Evolutionary conservation across 92 coral and sea anemone genomes (phyloP).

Genomic region (Porites cylindrica): DNA sequence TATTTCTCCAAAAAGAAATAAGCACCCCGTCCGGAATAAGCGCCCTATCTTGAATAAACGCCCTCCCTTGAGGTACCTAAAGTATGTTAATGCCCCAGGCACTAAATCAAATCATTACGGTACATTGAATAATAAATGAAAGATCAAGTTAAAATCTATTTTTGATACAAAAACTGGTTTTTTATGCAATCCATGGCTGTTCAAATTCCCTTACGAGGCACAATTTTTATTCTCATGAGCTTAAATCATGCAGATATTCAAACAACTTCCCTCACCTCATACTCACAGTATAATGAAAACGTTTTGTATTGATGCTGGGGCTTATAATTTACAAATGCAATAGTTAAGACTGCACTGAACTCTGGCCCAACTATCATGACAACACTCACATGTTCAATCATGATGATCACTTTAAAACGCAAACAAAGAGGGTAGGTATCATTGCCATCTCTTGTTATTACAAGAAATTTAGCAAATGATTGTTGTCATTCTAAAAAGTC

Average conservation of each 20-base stretch:
- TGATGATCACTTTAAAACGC: background rate
- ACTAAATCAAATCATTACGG: background rate
- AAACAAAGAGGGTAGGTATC: background rate
- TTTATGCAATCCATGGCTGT: background rate
- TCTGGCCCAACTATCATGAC: background rate
- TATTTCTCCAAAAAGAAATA: too few relatives aligned
- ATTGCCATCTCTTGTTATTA: background rate
- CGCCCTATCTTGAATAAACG: too few relatives aligned
- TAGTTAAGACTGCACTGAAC: background rate
- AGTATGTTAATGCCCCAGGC: too few relatives aligned
- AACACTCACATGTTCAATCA: background rate
- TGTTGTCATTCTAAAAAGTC: background rate
- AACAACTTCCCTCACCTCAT: background rate
- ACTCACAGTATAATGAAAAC: background rate
- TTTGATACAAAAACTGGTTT: background rate
- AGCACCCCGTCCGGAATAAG: too few relatives aligned
- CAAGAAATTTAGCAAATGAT: slow-evolving; percentile 7
- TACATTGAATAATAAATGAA: background rate
- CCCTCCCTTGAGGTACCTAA: too few relatives aligned
- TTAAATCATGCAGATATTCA: background rate
- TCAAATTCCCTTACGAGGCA: slow-evolving; percentile 23
- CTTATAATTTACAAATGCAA: background rate
- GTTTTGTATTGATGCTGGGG: background rate
- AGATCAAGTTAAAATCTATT: background rate
- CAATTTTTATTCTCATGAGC: slow-evolving; percentile 7